Evolutionary conservation across 2,797 vertebrate genomes (phyloP), one percentile per base, ranked within the genome.

Genomic region (Enteromius treurensis): DNA sequence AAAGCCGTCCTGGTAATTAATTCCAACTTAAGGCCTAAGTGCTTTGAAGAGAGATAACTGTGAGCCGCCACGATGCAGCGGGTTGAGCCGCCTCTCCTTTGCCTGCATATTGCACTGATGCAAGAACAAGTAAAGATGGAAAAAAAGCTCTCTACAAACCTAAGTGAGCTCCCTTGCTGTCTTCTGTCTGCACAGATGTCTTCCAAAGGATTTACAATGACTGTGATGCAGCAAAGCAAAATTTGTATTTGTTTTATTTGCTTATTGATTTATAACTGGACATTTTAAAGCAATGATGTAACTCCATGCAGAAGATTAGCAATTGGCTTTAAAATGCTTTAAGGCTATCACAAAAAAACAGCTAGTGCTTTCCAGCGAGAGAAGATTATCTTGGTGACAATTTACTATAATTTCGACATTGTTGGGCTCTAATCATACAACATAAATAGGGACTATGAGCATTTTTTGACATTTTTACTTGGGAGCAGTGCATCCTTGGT

Each of bases 1-100:
- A 49, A 34, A 69, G 45, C 42, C 58, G 62, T 69, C 64, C 13
- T 47, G 23, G 73, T 83, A 86, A 86, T 82, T 85, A 86, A 85
- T 86, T 85, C 55, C 23, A 64, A 78, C 84, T 84, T 68, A 60
- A 60, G 64, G 51, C 58, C 26, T 32, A 47, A 68, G 37, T 60
- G 53, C 58, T 82, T 82, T 84, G 14, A 76, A 69, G 71, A 79
- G 47, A 83, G 76, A 84, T 71, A 67, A 49, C 80, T 74, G 75
- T 32, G 51, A n/a, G 53, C 37, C 29, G 19, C 67, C 67, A 60
- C n/a, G 67, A 79, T 82, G 70, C 75, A 71, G 29, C 74, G 23
- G 67, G 74, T 60, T 85, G 60, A 81, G 49, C 42, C 70, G 40
- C 60, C 69, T 37, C 32, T 77, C 19, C 49, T 9, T 64, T 62